Base-by-base conservation (phyloP, 2,888 invertebrate species). In the Hydraecia micacea region DNA sequence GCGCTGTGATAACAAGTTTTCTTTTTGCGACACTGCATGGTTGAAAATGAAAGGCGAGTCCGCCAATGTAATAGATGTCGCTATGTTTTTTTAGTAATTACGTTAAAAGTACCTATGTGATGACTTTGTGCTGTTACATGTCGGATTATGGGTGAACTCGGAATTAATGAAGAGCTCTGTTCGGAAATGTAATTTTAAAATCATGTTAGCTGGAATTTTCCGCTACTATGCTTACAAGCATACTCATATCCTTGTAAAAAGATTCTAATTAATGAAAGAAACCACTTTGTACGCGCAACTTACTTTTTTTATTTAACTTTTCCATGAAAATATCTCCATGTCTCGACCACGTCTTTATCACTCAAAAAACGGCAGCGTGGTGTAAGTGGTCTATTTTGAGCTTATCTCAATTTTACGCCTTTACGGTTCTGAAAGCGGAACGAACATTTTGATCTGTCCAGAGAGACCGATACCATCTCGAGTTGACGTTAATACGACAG, bases 321-420 rank as follows among this genome's bases (percentile, higher is more conserved):
- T 52, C 18, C n/a, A 32, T 55, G 32, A 75, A 79, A 80, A 69
- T 66, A 76, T 83, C 42, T 73, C 8, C 49, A 28, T 39, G 32
- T 58, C 65, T 39, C 52, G n/a, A 36, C 15, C 52, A 68, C 75
- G 25, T 77, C 67, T 79, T 80, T 85, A 81, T 80, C 77, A 71
- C 66, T 52, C n/a, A 69, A 73, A 83, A 85, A 74, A 66, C 63
- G 73, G 66, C 58, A 63, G 79, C 79, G 77, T 71, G 79, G 65
- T 81, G 67, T 88, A 86, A 86, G 87, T 87, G 88, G 88, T 90
- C 83, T 91, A 90, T 92, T 90, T 91, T 87, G 69, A 91, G 92
- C 92, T 94, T 94, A 94, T 95, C 93, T 91, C 91, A 95, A 95
- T 95, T 95, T 95, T 93, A 93, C 94, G 95, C 94, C 88, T 91